Conservation (phyloP, 2,888 invertebrate species). For the Hemaris fuciformis region DNA sequence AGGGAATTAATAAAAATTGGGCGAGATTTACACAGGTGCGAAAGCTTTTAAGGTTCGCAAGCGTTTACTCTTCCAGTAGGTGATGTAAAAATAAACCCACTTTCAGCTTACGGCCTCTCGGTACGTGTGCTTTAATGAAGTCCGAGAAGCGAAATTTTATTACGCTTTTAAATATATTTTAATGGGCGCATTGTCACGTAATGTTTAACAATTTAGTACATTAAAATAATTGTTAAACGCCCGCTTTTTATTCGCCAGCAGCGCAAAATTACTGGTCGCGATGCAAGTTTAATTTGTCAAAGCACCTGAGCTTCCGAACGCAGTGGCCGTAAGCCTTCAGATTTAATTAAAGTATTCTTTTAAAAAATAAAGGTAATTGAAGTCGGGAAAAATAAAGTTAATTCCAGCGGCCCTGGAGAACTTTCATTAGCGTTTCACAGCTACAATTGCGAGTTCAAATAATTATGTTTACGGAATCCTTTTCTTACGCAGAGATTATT, state of each 20-base stretch:
- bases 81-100: constrained; percentile 8
- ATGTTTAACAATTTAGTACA: constrained; percentile 9
- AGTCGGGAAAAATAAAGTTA: constrained; percentile 65
- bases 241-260: neutral
- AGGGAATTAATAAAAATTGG: constrained; percentile 60
- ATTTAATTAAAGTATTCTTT: constrained; percentile 69
- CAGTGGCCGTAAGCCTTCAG: constrained; percentile 53
- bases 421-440: constrained; percentile 75
- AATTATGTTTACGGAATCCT: constrained; percentile 80
- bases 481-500: constrained; percentile 79
- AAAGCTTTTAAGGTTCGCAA: constrained; percentile 7
- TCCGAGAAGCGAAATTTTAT: constrained; percentile 7
- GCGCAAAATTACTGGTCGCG: constrained; percentile 1
- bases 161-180: constrained; percentile 3
- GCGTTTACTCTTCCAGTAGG: constrained; percentile 5
- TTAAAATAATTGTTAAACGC: constrained; percentile 10
- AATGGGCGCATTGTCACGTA: neutral
- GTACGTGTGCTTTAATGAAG: constrained; percentile 5
- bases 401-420: constrained; percentile 64
- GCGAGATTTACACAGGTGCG: constrained; percentile 36
- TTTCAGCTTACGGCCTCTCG: neutral
- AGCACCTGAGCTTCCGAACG: constrained; percentile 21
- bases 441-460: constrained; percentile 79
- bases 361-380: constrained; percentile 69
- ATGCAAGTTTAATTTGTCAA: constrained; percentile 20